Conservation (phyloP, 2,888 invertebrate genomes). For the Balanococcus diminutus region DNA sequence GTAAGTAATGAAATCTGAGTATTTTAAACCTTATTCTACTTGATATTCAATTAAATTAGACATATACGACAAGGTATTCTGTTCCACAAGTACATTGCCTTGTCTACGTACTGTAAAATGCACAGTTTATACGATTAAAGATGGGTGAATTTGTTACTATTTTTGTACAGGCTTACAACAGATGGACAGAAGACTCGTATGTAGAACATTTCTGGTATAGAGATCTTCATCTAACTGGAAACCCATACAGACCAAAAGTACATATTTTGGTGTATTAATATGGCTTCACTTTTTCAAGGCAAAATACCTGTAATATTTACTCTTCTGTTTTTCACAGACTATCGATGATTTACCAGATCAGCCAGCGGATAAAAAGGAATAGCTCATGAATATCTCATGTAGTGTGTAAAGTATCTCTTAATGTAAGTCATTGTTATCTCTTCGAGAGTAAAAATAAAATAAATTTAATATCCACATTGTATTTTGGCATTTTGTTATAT, state of each 20-base stretch:
- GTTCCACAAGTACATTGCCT: background rate
- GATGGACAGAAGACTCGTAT: conserved; percentile 65
- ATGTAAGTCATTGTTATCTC: background rate
- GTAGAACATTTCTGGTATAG: conserved; percentile 66
- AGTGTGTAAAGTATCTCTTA: background rate
- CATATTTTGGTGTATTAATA: conserved; percentile 60
- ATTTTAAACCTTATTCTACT: background rate
- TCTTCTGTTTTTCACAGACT: conserved; percentile 52
- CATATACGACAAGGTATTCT: background rate
- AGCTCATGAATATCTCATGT: background rate
- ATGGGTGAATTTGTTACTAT: background rate
- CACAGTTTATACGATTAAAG: background rate
- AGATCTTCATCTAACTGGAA: conserved; percentile 68
- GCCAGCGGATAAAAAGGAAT: conserved; percentile 37
- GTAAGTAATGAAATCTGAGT: too few relatives aligned
- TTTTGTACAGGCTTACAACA: conserved; percentile 34
- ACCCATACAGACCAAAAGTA: conserved; percentile 69
- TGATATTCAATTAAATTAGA: background rate
- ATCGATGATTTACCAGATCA: conserved; percentile 56
- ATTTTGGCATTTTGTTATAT: background rate
- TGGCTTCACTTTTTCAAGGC: background rate
- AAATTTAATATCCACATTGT: background rate
- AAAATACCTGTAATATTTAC: background rate
- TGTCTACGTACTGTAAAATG: background rate
- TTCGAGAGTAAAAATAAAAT: background rate